Conservation (phyloP, 2,888 invertebrate species). For the Ormyrus rosae region DNA sequence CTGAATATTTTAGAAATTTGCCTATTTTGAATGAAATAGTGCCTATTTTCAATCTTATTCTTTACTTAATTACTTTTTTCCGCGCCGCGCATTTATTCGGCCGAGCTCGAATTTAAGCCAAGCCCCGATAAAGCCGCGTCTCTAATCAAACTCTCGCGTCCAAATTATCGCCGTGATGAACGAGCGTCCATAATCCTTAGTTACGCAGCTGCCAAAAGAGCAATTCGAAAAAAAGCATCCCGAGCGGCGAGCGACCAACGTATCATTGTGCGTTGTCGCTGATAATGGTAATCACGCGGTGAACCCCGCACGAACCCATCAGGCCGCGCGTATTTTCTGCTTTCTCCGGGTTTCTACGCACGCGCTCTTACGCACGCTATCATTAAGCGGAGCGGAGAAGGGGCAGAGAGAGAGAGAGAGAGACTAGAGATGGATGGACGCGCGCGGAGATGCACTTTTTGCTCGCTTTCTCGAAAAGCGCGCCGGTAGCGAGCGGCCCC, state of each 20-base stretch:
- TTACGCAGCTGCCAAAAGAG: conserved; percentile 33
- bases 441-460: conserved; percentile 48
- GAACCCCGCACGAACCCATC: neutral
- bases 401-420: conserved; percentile 36
- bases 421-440: conserved; percentile 68
- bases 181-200: conserved; percentile 37
- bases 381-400: conserved; percentile 64
- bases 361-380: conserved; percentile 66
- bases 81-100: no score
- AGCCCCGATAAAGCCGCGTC: neutral
- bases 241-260: neutral
- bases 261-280: conserved; percentile 51
- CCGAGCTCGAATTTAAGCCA: no score
- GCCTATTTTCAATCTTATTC: no score
- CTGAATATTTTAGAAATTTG: no score
- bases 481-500: neutral
- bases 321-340: conserved; percentile 37
- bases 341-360: neutral
- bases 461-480: conserved; percentile 31
- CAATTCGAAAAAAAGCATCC: conserved; percentile 9
- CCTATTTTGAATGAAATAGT: no score
- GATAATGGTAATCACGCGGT: conserved; percentile 50
- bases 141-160: neutral
- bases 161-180: conserved; percentile 25
- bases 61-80: no score